Conservation (phyloP, 1,140 invertebrate genomes). For the Camponotus pennsylvanicus region DNA sequence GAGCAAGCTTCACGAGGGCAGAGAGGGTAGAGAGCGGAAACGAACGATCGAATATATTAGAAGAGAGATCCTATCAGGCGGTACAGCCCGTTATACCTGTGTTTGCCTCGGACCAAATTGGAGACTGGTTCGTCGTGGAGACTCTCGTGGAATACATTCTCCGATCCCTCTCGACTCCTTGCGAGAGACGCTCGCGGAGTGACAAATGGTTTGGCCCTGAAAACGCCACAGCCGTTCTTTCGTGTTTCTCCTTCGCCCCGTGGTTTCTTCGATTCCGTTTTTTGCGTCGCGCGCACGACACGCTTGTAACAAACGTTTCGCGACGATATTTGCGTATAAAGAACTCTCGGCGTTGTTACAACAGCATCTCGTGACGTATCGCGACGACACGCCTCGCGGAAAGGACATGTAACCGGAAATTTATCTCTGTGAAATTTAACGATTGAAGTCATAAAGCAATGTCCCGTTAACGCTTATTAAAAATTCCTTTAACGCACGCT, state of each 20-base stretch:
- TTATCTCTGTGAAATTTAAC: conserved; percentile 22
- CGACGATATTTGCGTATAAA: conserved; percentile 61
- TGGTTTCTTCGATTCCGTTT: neutral
- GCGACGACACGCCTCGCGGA: conserved; percentile 12
- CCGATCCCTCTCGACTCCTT: conserved; percentile 71
- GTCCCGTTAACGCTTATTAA: neutral
- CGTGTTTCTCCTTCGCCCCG: conserved; percentile 58
- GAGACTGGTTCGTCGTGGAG: conserved; percentile 70
- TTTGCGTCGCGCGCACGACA: conserved; percentile 47
- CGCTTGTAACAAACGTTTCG: conserved; percentile 61
- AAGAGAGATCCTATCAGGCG: conserved; percentile 74
- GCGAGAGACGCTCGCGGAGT: conserved; percentile 74
- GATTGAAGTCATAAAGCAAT: neutral
- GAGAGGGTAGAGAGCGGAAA: conserved; percentile 22
- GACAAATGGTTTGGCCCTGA: conserved; percentile 74
- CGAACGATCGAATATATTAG: conserved; percentile 77
- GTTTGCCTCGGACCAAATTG: conserved; percentile 76
- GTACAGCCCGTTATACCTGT: conserved; percentile 77
- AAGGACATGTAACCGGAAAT: conserved; percentile 21
- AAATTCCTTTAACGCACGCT: neutral
- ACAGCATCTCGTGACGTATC: conserved; percentile 33
- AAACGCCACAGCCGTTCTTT: conserved; percentile 71
- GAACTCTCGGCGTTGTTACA: conserved; percentile 32
- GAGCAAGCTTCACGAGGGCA: conserved; percentile 24
- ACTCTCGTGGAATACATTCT: conserved; percentile 72